These are phyloP conservation scores for Meiosimyza decipiens DNA, from an alignment of 2,888 invertebrate genomes.

Conservation along the genomic window DNA sequence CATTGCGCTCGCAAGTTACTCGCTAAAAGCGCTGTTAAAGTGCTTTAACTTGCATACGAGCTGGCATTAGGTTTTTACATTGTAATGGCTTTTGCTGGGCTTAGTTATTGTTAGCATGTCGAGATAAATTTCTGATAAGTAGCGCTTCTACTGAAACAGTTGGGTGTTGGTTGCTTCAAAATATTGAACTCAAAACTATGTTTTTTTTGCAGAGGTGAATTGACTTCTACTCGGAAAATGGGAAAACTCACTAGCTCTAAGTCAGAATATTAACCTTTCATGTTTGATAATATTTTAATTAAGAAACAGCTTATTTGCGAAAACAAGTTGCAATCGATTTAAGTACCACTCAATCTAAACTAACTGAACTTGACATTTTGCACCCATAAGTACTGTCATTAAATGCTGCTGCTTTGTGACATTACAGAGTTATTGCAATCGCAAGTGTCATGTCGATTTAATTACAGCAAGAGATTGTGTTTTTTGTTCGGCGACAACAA, in stretches of 20 bases:
- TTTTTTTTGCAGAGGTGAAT: background rate
- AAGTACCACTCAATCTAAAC: too few relatives aligned
- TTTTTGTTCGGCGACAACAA: background rate
- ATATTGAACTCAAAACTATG: background rate
- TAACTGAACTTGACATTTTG: conserved; percentile 6
- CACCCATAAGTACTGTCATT: conserved; percentile 14
- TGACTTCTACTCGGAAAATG: too few relatives aligned
- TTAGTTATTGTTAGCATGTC: conserved; percentile 19
- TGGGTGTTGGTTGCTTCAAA: background rate
- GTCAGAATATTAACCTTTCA: too few relatives aligned
- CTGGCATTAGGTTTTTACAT: background rate
- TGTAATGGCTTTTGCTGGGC: background rate
- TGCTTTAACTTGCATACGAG: background rate
- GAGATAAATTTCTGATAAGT: conserved; percentile 34
- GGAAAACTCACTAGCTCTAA: too few relatives aligned
- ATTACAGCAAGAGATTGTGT: conserved; percentile 17
- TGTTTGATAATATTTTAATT: too few relatives aligned
- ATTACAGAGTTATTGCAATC: conserved; percentile 44
- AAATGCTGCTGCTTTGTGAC: conserved; percentile 39
- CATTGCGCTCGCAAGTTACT: conserved; percentile 22
- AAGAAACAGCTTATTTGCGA: too few relatives aligned
- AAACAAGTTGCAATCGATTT: too few relatives aligned
- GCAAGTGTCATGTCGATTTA: conserved; percentile 17
- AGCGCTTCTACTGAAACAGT: background rate
- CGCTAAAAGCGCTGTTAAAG: conserved; percentile 4